Evolutionary conservation across 2,113 vertebrate genomes (phyloP).

Genomic region (Ibidorhyncha struthersii): DNA sequence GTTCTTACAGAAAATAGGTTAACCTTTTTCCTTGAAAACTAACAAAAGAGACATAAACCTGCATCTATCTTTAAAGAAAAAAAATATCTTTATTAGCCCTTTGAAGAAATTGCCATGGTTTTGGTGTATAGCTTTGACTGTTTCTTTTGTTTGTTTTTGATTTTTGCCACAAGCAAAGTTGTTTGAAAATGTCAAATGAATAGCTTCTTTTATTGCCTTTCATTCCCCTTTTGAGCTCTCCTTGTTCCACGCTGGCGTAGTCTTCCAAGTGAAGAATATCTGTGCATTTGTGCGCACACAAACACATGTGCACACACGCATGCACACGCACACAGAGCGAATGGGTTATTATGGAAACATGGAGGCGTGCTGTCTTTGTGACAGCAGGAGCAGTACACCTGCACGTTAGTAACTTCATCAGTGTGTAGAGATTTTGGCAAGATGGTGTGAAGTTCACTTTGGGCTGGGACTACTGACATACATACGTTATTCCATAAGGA

Average conservation of each 20-base stretch:
- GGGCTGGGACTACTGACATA: neutral
- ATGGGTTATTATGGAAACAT: neutral
- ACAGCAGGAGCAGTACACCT: neutral
- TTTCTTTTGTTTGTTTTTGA: neutral
- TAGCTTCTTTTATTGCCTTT: neutral
- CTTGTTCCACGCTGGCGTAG: neutral
- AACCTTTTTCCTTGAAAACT: neutral
- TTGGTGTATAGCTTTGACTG: neutral
- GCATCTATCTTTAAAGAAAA: neutral
- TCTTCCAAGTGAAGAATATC: neutral
- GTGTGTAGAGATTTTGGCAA: neutral
- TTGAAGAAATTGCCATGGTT: neutral
- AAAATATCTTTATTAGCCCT: neutral
- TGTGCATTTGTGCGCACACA: neutral
- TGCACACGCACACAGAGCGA: rapidly evolving
- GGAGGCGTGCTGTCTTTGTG: neutral
- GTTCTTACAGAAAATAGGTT: neutral
- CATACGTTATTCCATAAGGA: neutral
- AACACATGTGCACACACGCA: neutral
- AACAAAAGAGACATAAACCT: neutral
- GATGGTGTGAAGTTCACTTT: neutral
- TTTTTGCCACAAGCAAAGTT: neutral
- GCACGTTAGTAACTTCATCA: neutral
- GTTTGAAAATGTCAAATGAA: neutral
- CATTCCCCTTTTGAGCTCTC: neutral